phyloP scores from a whole-genome alignment of 2,113 vertebrate species.

The human region GRCh38 chr5:163837001-163837500 shows the following conservation, averaged over 20 bases:
- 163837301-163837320: background rate
- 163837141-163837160: background rate
- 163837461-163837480: background rate
- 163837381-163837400: background rate
- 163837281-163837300: background rate
- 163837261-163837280: background rate
- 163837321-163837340: background rate
- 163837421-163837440: background rate
- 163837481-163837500: background rate
- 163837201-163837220: background rate
- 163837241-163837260: background rate
- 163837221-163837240: background rate
- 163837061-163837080: conserved; percentile 51
- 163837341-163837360: background rate
- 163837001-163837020: conserved; percentile 75
- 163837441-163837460: background rate
- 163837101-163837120: conserved; percentile 63
- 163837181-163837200: background rate
- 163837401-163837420: background rate
- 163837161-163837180: background rate
- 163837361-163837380: background rate
- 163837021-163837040: conserved; percentile 60
- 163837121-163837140: conserved; percentile 40
- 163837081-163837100: conserved; percentile 65
- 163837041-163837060: conserved; percentile 59